Percentiles rank a stretch among this genome's conserved stretches.
phyloP scores from a whole-genome alignment of 2,888 invertebrate species.

The Chelonus formosanus region DNA sequence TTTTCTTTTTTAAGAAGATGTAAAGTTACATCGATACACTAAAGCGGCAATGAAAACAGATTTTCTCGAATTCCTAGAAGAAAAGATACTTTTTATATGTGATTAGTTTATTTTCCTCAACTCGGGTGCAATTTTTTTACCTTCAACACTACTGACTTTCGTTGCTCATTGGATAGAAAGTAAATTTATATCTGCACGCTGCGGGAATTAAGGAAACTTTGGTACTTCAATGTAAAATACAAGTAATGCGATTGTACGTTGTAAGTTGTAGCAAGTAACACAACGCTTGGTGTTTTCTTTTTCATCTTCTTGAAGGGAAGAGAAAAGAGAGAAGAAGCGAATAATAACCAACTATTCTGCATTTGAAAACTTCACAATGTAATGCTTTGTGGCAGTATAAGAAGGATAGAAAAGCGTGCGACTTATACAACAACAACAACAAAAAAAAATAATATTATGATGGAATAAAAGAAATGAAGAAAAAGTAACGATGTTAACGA shows the following conservation, averaged over 20 bases:
- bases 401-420: constrained; percentile 5
- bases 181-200: constrained; percentile 32
- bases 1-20: too few relatives aligned
- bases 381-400: constrained; percentile 33
- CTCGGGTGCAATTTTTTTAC: not conserved
- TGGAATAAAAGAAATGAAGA: constrained; percentile 4
- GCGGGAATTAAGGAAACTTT: constrained; percentile 40
- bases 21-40: too few relatives aligned
- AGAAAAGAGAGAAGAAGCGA: constrained; percentile 17
- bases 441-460: not conserved
- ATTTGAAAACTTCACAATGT: constrained; percentile 41
- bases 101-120: not conserved
- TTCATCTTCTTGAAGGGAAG: constrained; percentile 19
- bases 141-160: not conserved
- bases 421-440: too few relatives aligned
- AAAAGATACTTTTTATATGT: not conserved
- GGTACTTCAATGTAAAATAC: constrained; percentile 37
- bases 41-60: too few relatives aligned
- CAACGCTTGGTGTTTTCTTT: constrained; percentile 28
- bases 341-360: constrained; percentile 41
- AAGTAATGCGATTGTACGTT: constrained; percentile 37
- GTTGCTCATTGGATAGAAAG: constrained; percentile 16
- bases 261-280: constrained; percentile 21
- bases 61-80: not conserved
- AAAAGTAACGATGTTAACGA: constrained; percentile 24